phyloP scores from a whole-genome alignment of 2,113 vertebrate genomes.

The Edolisoma coerulescens region DNA sequence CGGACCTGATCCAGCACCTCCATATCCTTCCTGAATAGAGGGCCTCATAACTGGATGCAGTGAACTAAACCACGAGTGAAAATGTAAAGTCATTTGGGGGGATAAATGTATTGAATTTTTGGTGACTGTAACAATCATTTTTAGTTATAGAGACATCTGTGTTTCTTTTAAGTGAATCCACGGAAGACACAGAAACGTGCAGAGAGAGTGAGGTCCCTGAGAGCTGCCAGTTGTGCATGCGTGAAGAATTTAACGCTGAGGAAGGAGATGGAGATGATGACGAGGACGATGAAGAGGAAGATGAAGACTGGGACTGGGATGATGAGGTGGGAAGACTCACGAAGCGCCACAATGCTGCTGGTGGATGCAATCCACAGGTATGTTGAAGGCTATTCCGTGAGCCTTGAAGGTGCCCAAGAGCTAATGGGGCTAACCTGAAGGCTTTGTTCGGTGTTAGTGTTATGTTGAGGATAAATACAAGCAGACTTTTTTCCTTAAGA shows the following conservation, averaged over 20 bases:
- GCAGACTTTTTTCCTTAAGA: background rate
- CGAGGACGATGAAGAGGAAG: conserved; percentile 50
- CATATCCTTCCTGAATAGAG: background rate
- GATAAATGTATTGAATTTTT: background rate
- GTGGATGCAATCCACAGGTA: conserved; percentile 79
- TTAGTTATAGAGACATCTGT: background rate
- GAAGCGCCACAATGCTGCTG: conserved; percentile 53
- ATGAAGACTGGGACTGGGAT: conserved; percentile 82
- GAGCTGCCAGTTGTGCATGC: background rate
- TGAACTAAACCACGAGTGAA: background rate
- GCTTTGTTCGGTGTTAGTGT: background rate
- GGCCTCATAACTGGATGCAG: background rate
- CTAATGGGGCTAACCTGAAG: background rate
- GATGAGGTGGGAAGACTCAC: conserved; percentile 70
- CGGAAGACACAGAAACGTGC: background rate
- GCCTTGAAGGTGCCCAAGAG: background rate
- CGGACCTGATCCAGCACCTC: background rate
- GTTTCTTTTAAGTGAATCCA: conserved; percentile 58
- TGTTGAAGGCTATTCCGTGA: background rate
- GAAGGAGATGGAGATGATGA: conserved; percentile 55
- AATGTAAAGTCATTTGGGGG: background rate
- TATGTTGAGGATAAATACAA: background rate
- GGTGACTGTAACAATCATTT: background rate
- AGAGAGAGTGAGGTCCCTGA: background rate
- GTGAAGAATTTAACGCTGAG: background rate